These are phyloP conservation scores for Melanotaenia trifasciata DNA, from an alignment of 2,797 vertebrate species.

Conservation along the genomic window DNA sequence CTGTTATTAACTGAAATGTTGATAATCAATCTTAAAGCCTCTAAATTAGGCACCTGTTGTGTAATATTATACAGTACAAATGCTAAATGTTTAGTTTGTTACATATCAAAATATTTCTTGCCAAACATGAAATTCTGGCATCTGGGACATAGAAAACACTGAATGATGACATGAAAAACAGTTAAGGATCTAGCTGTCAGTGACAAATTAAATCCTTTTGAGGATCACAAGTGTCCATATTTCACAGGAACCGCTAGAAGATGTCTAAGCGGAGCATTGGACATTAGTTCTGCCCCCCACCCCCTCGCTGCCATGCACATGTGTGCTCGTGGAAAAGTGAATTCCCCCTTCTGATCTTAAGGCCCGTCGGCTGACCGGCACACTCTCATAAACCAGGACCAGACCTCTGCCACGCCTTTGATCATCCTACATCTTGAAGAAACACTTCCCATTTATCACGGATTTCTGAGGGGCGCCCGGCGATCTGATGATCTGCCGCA, in stretches of 20 bases:
- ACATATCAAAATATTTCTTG: background rate
- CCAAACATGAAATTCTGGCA: background rate
- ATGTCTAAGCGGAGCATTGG: conserved; percentile 29
- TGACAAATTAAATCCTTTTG: conserved; percentile 17
- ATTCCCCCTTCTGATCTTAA: conserved; percentile 44
- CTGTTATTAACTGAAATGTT: background rate
- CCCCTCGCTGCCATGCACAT: conserved; percentile 28
- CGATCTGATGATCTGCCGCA: conserved; percentile 42
- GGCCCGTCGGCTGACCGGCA: conserved; percentile 38
- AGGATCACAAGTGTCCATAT: conserved; percentile 8
- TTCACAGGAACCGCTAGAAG: conserved; percentile 19
- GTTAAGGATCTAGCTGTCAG: background rate
- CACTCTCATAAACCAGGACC: conserved; percentile 63
- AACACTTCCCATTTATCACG: conserved; percentile 67
- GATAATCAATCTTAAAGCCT: background rate
- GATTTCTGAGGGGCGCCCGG: conserved; percentile 46
- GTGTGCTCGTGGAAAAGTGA: conserved; percentile 49
- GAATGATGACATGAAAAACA: conserved; percentile 5
- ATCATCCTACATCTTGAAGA: conserved; percentile 66
- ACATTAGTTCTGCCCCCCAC: conserved; percentile 60
- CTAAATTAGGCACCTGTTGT: background rate
- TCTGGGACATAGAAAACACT: background rate
- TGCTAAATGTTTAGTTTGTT: background rate
- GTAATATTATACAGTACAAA: background rate
- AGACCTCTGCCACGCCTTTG: conserved; percentile 69